These are phyloP conservation scores for Slavum lentiscoides DNA, from an alignment of 2,888 invertebrate genomes.

Conservation along the genomic window DNA sequence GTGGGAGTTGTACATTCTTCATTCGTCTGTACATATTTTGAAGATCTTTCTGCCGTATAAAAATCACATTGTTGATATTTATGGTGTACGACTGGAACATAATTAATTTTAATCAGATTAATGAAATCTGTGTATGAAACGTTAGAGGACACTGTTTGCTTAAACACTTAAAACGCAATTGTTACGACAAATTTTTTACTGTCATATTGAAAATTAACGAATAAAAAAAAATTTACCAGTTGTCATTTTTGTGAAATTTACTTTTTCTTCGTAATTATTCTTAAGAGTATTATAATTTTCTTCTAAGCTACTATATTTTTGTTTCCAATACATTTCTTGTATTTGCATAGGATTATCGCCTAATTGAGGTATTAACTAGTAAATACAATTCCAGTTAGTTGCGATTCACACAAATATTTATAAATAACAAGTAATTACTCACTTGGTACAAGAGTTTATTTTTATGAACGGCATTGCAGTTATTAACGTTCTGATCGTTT, in stretches of 20 bases:
- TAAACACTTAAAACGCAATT: not conserved
- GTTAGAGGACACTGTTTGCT: not conserved
- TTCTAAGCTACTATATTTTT: conserved; percentile 36
- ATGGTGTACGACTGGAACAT: conserved; percentile 36
- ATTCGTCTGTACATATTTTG: conserved; percentile 27
- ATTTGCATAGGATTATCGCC: conserved; percentile 48
- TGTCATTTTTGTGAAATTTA: conserved; percentile 11
- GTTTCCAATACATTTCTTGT: conserved; percentile 48
- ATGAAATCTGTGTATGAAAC: not conserved
- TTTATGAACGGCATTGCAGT: conserved; percentile 34
- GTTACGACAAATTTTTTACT: too few relatives aligned
- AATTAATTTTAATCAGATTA: not conserved
- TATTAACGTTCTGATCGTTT: not conserved
- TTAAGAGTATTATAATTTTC: conserved; percentile 30
- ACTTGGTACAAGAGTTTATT: conserved; percentile 36
- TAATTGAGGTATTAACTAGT: conserved; percentile 29
- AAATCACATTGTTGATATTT: conserved; percentile 41
- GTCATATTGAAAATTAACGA: not conserved
- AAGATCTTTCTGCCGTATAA: not conserved
- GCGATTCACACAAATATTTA: not conserved
- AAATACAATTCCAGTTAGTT: not conserved
- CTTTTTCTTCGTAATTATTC: not conserved
- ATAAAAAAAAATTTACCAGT: conserved; percentile 11
- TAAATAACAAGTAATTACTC: not conserved
- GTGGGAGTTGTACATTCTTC: not conserved